A percentile compares a stretch with the other conserved stretches of the same genome.
Evolutionary conservation across 1,140 invertebrate species (phyloP).

Genomic region (Mamestra configurata): DNA sequence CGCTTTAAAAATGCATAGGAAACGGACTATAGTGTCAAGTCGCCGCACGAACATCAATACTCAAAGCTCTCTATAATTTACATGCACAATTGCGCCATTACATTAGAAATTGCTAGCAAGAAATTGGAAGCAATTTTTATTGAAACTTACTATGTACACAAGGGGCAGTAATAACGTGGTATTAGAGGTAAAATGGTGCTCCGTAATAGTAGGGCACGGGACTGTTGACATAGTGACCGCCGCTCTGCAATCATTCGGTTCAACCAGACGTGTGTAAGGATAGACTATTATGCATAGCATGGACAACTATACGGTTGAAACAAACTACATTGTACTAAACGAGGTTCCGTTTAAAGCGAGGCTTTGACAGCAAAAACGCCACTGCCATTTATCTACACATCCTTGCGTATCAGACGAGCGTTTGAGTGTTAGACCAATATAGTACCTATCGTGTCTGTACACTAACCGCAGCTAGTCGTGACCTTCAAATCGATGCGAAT

Average conservation of each 20-base stretch:
- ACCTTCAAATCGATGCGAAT: constrained; percentile 29
- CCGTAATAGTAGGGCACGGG: background rate
- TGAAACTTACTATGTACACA: background rate
- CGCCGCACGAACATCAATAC: background rate
- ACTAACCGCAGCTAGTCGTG: background rate
- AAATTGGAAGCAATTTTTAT: background rate
- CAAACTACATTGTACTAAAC: too few species aligned
- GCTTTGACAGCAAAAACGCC: too few species aligned
- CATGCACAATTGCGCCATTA: background rate
- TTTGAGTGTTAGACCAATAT: background rate
- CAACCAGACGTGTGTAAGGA: background rate
- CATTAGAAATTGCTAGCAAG: background rate
- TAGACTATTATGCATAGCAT: background rate
- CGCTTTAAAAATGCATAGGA: constrained; percentile 2
- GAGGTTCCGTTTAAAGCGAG: too few species aligned
- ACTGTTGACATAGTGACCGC: background rate
- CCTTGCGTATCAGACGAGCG: too few species aligned
- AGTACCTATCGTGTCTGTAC: background rate
- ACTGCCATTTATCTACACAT: too few species aligned
- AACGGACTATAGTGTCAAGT: background rate
- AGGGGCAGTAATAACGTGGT: background rate
- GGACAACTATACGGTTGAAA: background rate
- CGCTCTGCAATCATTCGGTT: background rate
- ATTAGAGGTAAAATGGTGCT: background rate
- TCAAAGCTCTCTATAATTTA: background rate